Conservation (phyloP, 2,113 vertebrate genomes). For the Chinchilla lanigera region DNA sequence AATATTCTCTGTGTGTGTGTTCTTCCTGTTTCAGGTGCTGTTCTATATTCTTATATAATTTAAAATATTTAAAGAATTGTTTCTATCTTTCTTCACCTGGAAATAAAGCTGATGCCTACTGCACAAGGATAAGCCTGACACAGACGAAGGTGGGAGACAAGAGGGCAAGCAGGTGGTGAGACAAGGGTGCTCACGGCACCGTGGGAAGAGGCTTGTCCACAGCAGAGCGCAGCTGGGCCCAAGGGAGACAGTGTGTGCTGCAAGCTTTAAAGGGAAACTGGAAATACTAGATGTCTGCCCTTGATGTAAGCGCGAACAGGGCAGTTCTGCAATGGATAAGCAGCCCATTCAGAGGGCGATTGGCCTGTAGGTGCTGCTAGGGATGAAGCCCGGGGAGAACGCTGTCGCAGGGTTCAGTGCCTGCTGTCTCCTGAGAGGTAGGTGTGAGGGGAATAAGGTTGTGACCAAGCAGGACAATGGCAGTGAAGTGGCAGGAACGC, state of each 20-base stretch:
- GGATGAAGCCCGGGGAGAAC: not conserved
- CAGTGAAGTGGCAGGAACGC: not conserved
- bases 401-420: accelerated
- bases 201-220: not conserved
- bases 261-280: not conserved
- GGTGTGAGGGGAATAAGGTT: not conserved
- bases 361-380: too few relatives aligned
- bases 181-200: accelerated
- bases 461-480: not conserved
- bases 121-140: not conserved
- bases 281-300: not conserved
- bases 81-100: not conserved
- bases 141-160: not conserved
- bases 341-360: too few relatives aligned
- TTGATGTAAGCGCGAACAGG: not conserved
- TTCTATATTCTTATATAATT: not conserved
- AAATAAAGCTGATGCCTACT: not conserved
- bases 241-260: accelerated
- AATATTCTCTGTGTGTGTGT: not conserved
- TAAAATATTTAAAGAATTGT: not conserved
- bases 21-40: not conserved
- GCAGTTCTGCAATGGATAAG: not conserved
- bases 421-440: not conserved
- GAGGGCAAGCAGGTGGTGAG: not conserved
- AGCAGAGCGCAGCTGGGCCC: not conserved